Percentiles rank a stretch among this genome's conserved stretches.
These are phyloP conservation scores for Clarias fuscus DNA, from an alignment of 2,797 vertebrate species.

Conservation along the genomic window DNA sequence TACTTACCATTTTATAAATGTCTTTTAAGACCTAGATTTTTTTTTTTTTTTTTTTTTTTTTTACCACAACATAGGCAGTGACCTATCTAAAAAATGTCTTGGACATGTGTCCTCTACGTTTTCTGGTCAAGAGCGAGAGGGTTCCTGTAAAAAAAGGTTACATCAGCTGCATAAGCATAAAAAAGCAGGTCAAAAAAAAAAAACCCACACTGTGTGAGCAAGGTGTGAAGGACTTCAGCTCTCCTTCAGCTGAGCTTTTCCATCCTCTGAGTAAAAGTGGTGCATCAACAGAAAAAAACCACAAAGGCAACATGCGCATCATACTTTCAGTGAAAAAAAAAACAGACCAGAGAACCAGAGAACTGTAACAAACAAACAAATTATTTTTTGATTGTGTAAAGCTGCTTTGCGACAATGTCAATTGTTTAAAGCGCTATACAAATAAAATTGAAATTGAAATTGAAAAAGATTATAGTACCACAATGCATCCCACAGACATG, in stretches of 20 bases:
- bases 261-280: not conserved
- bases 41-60: not conserved
- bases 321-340: not conserved
- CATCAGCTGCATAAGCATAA: not conserved
- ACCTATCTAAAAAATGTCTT: not conserved
- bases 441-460: no score
- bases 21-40: not conserved
- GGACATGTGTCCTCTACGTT: slow-evolving; percentile 1
- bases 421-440: no score
- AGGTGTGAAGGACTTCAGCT: slow-evolving; percentile 4
- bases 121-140: not conserved
- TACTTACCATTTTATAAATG: not conserved
- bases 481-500: no score
- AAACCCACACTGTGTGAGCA: not conserved
- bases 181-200: slow-evolving; percentile 19
- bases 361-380: not conserved
- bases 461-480: no score
- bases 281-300: slow-evolving; percentile 9
- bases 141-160: slow-evolving; percentile 31
- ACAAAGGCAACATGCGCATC: not conserved
- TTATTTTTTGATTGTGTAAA: no score
- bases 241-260: not conserved
- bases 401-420: no score
- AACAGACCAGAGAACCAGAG: not conserved
- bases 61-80: not conserved